Base-by-base conservation (phyloP, 2,888 invertebrate genomes). In the Nemotelus nigrinus region DNA sequence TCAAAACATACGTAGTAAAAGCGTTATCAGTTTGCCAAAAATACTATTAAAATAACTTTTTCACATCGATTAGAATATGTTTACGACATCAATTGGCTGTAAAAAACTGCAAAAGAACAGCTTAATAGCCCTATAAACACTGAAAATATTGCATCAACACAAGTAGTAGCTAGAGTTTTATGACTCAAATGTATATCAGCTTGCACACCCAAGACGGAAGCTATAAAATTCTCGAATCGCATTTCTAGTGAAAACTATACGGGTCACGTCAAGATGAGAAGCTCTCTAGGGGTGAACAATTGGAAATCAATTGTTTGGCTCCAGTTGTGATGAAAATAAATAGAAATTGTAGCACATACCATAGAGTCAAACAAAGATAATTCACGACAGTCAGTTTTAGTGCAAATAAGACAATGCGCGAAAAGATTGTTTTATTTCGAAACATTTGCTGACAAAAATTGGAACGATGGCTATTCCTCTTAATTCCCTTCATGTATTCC, bases 181-280 rank as follows among this genome's bases (percentile, higher is more conserved):
- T 77, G 78, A 65, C 63, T 48, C 58, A 76, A 78, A 72, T 76
- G 77, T 78, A 72, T 77, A 78, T 78, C 76, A 65, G 72, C 67
- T 64, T 76, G 50, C 78, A 25, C 50, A 76, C 77, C 65, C 57
- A 76, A 77, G 72, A 65, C 78, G 78, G 78, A 78, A 78, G 78
- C 78, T 67, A 78, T 78, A 77, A 78, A 78, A 78, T 43, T 25
- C 10, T 44, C 48, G 44, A 50, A 64, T 64, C 43, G 60, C 7
- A 68, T 7, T 25, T 68, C 48, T 39, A n/a, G n/a, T 68, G 67
- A 68, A 50, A 50, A 68, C 48, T 50, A 50, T 48, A 68, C 67
- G 67, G 67, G 25, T 68, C 25, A 48, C 47, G 50, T 48, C 25
- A 25, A 25, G 25, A 68, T 48, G n/a, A 68, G 10, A 50, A 41